Conservation (phyloP, 1,140 invertebrate species). For the Metaphire vulgaris region DNA sequence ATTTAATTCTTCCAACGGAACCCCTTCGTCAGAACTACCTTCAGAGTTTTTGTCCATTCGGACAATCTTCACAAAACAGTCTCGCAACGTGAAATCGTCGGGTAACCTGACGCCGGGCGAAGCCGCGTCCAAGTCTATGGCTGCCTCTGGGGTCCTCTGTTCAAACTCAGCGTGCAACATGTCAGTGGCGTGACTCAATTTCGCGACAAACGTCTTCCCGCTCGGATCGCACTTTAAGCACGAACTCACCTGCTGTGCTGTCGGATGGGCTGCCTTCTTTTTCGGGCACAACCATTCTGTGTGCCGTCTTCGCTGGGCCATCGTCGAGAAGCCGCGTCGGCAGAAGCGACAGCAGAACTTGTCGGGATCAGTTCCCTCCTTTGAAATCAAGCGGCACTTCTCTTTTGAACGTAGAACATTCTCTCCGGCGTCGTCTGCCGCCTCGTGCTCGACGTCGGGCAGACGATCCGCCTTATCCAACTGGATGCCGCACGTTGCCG, state of each 20-base stretch:
- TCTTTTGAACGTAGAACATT: not conserved
- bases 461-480: not conserved
- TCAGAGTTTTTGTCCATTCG: conserved; percentile 2
- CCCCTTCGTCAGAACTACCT: not conserved
- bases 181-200: conserved; percentile 2
- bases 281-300: not conserved
- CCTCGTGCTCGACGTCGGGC: not conserved
- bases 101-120: not conserved
- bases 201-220: conserved; percentile 7
- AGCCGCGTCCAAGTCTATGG: not conserved
- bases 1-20: not conserved
- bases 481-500: not conserved
- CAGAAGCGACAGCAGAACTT: not conserved
- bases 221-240: conserved; percentile 10
- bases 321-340: not conserved
- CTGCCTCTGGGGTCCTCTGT: not conserved
- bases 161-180: not conserved
- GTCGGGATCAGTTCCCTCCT: not conserved
- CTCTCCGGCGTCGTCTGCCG: not conserved
- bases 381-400: not conserved
- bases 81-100: not conserved
- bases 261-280: not conserved
- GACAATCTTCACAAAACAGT: conserved; percentile 16
- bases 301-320: not conserved
- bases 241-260: not conserved